Evolutionary conservation across 2,888 invertebrate species (phyloP).

Genomic region (Smittia aterrima): DNA sequence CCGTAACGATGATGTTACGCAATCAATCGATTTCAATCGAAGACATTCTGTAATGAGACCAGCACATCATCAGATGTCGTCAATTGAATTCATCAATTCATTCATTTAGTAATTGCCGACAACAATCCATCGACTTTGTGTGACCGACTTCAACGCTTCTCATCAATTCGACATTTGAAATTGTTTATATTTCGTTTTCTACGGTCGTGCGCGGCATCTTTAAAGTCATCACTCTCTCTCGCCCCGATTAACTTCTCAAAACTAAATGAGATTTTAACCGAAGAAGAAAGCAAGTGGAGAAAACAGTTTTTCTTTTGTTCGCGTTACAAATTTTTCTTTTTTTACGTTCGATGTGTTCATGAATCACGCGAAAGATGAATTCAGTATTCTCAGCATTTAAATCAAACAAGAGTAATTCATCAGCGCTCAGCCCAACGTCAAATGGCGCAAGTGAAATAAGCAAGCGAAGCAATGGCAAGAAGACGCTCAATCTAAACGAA

Average conservation of each 20-base stretch:
- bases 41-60: constrained; percentile 30
- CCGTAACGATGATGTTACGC: not conserved
- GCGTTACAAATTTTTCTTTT: not conserved
- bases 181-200: not conserved
- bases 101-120: constrained; percentile 1
- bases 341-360: constrained; percentile 19
- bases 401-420: constrained; percentile 47
- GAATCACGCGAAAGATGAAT: constrained; percentile 50
- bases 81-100: constrained; percentile 18
- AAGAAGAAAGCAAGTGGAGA: not conserved
- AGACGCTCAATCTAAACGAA: constrained; percentile 48
- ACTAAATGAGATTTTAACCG: not conserved
- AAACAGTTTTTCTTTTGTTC: constrained; percentile 13
- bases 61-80: constrained; percentile 29
- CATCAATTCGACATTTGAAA: not conserved
- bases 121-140: constrained; percentile 14
- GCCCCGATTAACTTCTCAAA: not conserved
- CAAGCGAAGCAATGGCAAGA: constrained; percentile 44
- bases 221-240: not conserved
- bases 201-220: not conserved
- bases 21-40: constrained; percentile 27
- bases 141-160: constrained; percentile 7
- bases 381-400: constrained; percentile 55
- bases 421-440: constrained; percentile 38
- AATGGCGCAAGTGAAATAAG: constrained; percentile 44